Percentiles rank a stretch among this genome's conserved stretches.
These are phyloP conservation scores for Akabosia matsudoensis DNA, from an alignment of 1,140 invertebrate genomes.

Conservation along the genomic window DNA sequence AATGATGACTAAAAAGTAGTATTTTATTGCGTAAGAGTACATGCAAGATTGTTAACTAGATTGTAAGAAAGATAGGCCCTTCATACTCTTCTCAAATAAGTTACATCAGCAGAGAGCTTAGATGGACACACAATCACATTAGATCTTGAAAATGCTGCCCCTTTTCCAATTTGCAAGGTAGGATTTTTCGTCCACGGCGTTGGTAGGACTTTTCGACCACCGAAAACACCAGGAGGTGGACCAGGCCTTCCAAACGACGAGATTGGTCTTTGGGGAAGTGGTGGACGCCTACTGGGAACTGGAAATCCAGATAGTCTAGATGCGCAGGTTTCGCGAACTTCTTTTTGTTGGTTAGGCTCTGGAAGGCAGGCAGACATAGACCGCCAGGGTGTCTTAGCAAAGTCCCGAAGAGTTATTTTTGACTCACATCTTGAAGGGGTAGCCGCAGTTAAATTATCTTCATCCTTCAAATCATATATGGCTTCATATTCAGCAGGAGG, in stretches of 20 bases:
- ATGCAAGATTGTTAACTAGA: too few relatives aligned
- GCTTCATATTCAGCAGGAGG: not conserved
- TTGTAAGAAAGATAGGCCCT: too few relatives aligned
- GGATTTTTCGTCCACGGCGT: not conserved
- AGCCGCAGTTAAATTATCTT: not conserved
- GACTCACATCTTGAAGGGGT: not conserved
- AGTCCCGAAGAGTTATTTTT: not conserved
- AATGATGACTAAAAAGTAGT: not conserved
- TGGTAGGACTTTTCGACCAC: not conserved
- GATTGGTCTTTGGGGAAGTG: not conserved
- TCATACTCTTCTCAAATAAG: not conserved
- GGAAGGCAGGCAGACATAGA: not conserved
- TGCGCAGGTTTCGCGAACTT: not conserved
- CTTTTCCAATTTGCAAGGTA: conserved; percentile 2
- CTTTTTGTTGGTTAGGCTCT: not conserved
- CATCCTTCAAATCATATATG: not conserved
- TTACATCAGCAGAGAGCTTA: not conserved
- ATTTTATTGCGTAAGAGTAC: not conserved
- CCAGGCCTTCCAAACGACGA: not conserved
- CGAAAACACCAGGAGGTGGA: not conserved
- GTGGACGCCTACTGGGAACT: not conserved
- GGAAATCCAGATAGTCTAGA: not conserved
- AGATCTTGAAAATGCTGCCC: not conserved
- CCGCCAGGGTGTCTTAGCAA: not conserved
- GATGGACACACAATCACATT: not conserved